Evolutionary conservation across 2,888 invertebrate species (phyloP), one percentile per base, ranked within the genome.

Genomic region (Eledone cirrhosa): DNA sequence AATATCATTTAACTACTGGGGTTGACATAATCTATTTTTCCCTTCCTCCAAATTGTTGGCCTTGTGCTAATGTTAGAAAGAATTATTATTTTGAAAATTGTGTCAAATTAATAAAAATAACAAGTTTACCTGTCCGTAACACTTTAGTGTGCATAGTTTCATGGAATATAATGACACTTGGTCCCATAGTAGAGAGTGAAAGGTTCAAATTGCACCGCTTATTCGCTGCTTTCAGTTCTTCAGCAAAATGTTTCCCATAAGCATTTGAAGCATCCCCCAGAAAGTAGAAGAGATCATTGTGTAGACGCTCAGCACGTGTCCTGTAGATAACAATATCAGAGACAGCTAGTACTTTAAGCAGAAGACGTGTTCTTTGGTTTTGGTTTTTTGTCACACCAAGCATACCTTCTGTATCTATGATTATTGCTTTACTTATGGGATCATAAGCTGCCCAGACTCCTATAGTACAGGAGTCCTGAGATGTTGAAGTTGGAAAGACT

Each of bases 401-500:
- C 72, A 95, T 91, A n/a, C 95, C 95, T 91, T 95, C 95, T 0
- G 95, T 95, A 87, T 96, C 95, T 80, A 96, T 89, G 86, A 94
- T 94, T 75, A 96, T 92, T 0, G 94, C 93, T 80, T 93, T 93
- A 81, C 93, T 90, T 29, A 91, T 91, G 0, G 93, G 92, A 89
- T 95, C 94, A 90, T 93, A 94, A 0, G 94, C 94, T 1, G 94
- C 94, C 94, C 95, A 95, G 8, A 95, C 94, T 16, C 95, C 95
- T 27, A 94, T 90, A 0, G 95, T 95, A 86, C 95, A 95, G 0
- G 94, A 93, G 74, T 91, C 92, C 83, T 95, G 94, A 81, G 93
- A 93, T 29, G 93, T 92, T 4, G 94, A 94, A 0, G 94, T 94
- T 81, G 91, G 91, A 88, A 95, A 95, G 0, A 93, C 91, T 87